Evolutionary conservation across 2,113 vertebrate genomes (phyloP).

Genomic region (Mystacornis crossleyi): DNA sequence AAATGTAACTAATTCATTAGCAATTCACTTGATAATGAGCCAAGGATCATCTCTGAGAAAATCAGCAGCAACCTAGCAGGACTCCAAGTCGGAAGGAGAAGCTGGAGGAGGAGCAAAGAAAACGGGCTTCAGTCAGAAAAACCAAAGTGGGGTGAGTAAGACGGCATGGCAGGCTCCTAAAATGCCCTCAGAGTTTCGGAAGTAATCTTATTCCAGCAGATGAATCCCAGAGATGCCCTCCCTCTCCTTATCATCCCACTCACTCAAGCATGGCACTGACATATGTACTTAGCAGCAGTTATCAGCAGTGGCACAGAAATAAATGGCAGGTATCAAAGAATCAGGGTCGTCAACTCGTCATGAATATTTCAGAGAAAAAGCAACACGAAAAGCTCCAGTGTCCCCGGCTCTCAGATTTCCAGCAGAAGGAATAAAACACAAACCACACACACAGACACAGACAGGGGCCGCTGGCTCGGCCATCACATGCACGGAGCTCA

Average conservation of each 20-base stretch:
- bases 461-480: neutral
- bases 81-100: neutral
- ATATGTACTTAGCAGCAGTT: constrained; percentile 65
- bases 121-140: neutral
- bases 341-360: constrained; percentile 16
- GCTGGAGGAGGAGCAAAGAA: neutral
- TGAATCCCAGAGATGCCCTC: neutral
- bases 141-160: neutral
- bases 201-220: constrained; percentile 12
- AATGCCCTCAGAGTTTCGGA: constrained; percentile 28
- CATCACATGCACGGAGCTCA: constrained; percentile 16
- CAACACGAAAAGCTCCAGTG: constrained; percentile 18
- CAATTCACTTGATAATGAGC: neutral
- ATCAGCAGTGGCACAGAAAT: constrained; percentile 33
- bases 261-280: constrained; percentile 41
- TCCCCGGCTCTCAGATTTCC: constrained; percentile 46
- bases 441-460: neutral
- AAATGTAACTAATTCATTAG: neutral
- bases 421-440: constrained; percentile 21
- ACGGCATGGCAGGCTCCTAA: constrained; percentile 1
- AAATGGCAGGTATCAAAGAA: constrained; percentile 68
- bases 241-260: constrained; percentile 32
- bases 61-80: neutral
- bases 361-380: constrained; percentile 63
- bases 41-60: neutral